Percentiles rank a stretch among this genome's conserved stretches.
phyloP scores from a whole-genome alignment of 2,888 invertebrate species.

The Papilio elwesi region DNA sequence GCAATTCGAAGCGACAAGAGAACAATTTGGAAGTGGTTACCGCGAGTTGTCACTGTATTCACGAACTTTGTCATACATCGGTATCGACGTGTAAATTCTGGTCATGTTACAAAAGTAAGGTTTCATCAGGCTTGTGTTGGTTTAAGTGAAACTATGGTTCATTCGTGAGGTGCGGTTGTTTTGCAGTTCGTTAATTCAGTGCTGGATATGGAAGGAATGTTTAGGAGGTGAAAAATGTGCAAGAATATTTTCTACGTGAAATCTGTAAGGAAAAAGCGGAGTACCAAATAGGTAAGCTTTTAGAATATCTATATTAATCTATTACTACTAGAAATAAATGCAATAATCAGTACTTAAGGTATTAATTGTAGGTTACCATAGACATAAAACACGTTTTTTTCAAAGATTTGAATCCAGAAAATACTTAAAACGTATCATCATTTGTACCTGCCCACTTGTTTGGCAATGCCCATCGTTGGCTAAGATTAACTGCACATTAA shows the following conservation, averaged over 20 bases:
- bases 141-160: constrained; percentile 57
- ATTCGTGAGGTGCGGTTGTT: constrained; percentile 52
- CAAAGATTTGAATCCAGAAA: background rate
- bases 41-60: constrained; percentile 34
- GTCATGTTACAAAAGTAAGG: constrained; percentile 46
- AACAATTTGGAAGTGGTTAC: constrained; percentile 30
- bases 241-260: constrained; percentile 73
- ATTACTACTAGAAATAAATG: background rate
- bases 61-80: constrained; percentile 47
- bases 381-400: constrained; percentile 1
- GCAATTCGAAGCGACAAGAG: background rate
- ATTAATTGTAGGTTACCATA: constrained; percentile 2
- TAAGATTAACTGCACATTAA: too few species aligned
- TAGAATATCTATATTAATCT: background rate
- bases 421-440: background rate
- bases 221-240: constrained; percentile 71
- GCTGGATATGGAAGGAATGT: constrained; percentile 62
- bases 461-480: too few species aligned
- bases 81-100: constrained; percentile 53
- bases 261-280: constrained; percentile 79
- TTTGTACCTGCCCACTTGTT: background rate
- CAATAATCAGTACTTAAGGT: too few species aligned
- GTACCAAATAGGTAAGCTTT: constrained; percentile 64
- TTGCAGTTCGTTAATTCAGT: constrained; percentile 50
- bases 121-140: constrained; percentile 46